Evolutionary conservation across 2,797 vertebrate genomes (phyloP), one percentile per base, ranked within the genome.

Genomic region (Muscicapa comitata): DNA sequence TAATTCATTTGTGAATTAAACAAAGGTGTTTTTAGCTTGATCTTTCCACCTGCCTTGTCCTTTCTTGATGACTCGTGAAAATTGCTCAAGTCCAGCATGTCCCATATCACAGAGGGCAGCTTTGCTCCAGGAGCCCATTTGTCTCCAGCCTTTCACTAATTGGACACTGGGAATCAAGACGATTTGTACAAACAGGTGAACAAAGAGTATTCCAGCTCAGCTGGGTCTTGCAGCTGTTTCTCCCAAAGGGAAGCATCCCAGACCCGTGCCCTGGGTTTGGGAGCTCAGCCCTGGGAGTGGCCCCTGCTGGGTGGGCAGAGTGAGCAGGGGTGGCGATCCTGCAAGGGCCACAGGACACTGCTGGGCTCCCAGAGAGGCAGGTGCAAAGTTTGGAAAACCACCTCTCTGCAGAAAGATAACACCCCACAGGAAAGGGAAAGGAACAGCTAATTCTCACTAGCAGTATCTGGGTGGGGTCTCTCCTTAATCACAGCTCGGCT

Each of bases 1-100:
- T 88, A 88, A 89, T 77, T 81, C 50, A 91, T 88, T 94, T 96
- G 45, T 70, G 89, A 95, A 96, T 95, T 95, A 95, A 95, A 95
- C 80, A 94, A 92, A 95, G 61, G 23, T 15, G 6, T 19, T 95
- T 96, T 93, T 70, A 58, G 35, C 18, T 55, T 24, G 13, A 28
- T 72, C 47, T 75, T 91, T 68, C 43, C 38, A 53, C 31, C 40
- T 63, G 23, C 42, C 35, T 65, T 6, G 9, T 61, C 26, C 37
- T 66, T 93, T 37, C 63, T 61, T 72, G 61, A 19, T 47, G 63
- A 33, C 29, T 65, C 8, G 7, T 2, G 8, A 33, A 68, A 62
- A 38, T 18, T 25, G 50, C 45, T 51, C 0, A 42, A 78, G 55
- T 61, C 25, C 78, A 45, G 40, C 38, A 33, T 20, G 13, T 53